Conservation (phyloP, 2,888 invertebrate species). For the Cabera pusaria region DNA sequence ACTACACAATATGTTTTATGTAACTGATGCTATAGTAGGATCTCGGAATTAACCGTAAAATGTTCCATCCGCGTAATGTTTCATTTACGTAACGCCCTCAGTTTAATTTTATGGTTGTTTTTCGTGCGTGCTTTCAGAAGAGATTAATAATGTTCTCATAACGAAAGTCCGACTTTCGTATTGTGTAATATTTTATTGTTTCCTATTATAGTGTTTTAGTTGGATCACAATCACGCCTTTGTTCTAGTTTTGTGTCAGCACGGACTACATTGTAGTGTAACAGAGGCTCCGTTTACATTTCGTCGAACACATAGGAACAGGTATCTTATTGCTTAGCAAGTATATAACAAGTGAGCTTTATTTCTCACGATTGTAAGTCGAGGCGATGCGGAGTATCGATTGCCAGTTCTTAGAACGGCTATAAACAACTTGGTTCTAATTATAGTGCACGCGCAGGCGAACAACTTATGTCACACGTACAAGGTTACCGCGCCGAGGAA, state of each 20-base stretch:
- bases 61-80: background rate
- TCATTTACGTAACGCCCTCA: slow-evolving; percentile 8
- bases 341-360: slow-evolving; percentile 33
- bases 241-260: slow-evolving; percentile 14
- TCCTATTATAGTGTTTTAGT: slow-evolving; percentile 12
- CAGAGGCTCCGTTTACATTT: slow-evolving; percentile 24
- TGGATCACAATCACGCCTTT: slow-evolving; percentile 20
- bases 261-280: slow-evolving; percentile 19
- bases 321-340: slow-evolving; percentile 25
- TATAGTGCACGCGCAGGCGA: slow-evolving; percentile 59
- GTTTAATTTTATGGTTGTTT: slow-evolving; percentile 9
- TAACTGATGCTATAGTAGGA: too few relatives aligned
- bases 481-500: slow-evolving; percentile 73
- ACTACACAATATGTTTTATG: too few relatives aligned
- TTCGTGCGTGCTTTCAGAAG: slow-evolving; percentile 15
- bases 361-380: slow-evolving; percentile 43
- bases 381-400: slow-evolving; percentile 50
- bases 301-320: slow-evolving; percentile 26
- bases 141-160: slow-evolving; percentile 13
- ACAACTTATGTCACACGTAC: slow-evolving; percentile 74
- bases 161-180: slow-evolving; percentile 14
- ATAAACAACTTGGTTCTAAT: slow-evolving; percentile 61
- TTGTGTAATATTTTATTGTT: slow-evolving; percentile 16
- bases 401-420: slow-evolving; percentile 55
- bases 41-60: too few relatives aligned